These are phyloP conservation scores for Riparia riparia DNA, from an alignment of 2,113 vertebrate species.

Conservation along the genomic window DNA sequence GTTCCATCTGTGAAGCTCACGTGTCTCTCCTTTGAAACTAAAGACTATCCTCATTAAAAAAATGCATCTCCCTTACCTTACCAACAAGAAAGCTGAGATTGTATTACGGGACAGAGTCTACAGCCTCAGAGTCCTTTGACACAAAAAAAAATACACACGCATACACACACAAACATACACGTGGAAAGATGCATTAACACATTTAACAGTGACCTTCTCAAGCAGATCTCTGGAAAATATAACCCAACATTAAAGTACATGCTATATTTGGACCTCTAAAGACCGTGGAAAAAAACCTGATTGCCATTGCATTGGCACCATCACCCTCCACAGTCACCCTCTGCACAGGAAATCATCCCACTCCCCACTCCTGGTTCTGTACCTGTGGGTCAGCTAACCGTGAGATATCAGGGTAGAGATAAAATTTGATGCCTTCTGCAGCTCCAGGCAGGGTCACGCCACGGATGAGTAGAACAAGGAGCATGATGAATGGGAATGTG, in stretches of 20 bases:
- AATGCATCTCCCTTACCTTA: constrained; percentile 71
- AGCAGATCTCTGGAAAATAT: constrained; percentile 51
- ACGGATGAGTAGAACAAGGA: constrained; percentile 92
- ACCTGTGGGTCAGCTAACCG: constrained; percentile 95
- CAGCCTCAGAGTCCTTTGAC: constrained; percentile 67
- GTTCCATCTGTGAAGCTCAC: constrained; percentile 49
- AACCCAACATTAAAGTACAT: constrained; percentile 6
- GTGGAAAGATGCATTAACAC: constrained; percentile 43
- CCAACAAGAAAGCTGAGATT: constrained; percentile 74
- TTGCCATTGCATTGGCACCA: neutral
- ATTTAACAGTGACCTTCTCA: constrained; percentile 23
- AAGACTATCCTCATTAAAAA: constrained; percentile 43
- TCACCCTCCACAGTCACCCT: neutral
- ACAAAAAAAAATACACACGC: constrained; percentile 58
- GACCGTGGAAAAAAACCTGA: neutral
- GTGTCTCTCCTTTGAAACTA: constrained; percentile 63
- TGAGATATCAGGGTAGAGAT: constrained; percentile 92
- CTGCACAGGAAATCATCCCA: rapidly evolving
- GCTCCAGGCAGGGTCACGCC: constrained; percentile 96
- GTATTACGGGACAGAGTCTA: constrained; percentile 70
- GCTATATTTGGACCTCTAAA: neutral
- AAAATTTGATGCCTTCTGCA: constrained; percentile 96
- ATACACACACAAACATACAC: constrained; percentile 44
- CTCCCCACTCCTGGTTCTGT: neutral
- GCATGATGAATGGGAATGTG: constrained; percentile 96